phyloP scores from a whole-genome alignment of 2,113 vertebrate species.

The Hyaena hyaena region DNA sequence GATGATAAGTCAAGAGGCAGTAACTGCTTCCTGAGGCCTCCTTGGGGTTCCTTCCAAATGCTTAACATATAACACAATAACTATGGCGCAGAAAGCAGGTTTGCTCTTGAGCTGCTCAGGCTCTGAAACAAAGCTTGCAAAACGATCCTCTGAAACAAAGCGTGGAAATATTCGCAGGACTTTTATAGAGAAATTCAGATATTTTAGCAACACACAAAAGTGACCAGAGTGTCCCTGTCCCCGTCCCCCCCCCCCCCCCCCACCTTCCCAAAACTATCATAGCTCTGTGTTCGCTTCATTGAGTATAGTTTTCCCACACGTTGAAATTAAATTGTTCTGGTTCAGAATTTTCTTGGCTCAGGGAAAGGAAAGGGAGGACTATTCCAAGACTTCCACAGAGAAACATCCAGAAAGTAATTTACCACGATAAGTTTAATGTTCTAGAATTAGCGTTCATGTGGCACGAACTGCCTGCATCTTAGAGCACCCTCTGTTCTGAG shows the following conservation, averaged over 20 bases:
- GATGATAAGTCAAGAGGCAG: constrained; percentile 73
- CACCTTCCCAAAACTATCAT: not conserved
- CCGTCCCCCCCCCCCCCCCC: rapidly evolving
- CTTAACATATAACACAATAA: constrained; percentile 56
- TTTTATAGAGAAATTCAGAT: constrained; percentile 20
- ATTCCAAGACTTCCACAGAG: constrained; percentile 73
- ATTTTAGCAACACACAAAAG: not conserved
- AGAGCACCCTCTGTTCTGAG: not conserved
- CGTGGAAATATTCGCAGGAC: not conserved
- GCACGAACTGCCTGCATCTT: not conserved
- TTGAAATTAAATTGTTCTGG: constrained; percentile 75
- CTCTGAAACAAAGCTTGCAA: not conserved
- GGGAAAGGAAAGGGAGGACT: constrained; percentile 47
- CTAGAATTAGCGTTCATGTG: not conserved
- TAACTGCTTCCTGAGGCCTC: constrained; percentile 75
- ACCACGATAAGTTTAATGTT: constrained; percentile 51
- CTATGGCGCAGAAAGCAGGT: not conserved
- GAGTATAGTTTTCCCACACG: constrained; percentile 54
- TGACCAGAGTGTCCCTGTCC: not conserved
- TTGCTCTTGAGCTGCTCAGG: constrained; percentile 43
- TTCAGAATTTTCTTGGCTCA: constrained; percentile 79
- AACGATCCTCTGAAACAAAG: not conserved
- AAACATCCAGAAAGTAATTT: constrained; percentile 74
- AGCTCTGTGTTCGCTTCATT: not conserved
- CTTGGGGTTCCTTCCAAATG: constrained; percentile 78